These are phyloP conservation scores for Heptranchias perlo DNA, from an alignment of 2,113 vertebrate species.

Conservation along the genomic window DNA sequence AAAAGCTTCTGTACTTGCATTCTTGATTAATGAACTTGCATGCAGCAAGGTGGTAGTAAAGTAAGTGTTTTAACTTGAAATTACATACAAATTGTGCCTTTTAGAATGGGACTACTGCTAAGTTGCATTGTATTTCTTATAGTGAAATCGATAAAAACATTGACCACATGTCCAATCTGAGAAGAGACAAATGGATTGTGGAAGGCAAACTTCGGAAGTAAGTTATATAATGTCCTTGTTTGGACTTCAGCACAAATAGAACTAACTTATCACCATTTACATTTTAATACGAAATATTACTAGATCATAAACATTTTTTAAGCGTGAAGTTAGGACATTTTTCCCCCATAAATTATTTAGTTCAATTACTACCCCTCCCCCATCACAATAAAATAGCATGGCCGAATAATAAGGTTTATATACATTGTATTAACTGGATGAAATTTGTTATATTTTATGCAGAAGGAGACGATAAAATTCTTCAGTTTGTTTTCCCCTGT, in stretches of 20 bases:
- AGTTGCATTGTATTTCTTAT: slow-evolving; percentile 49
- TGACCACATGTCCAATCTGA: slow-evolving; percentile 89
- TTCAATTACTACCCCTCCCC: no score
- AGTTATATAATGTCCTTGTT: slow-evolving; percentile 56
- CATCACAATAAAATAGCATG: neutral
- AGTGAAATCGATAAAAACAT: slow-evolving; percentile 97
- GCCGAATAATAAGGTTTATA: neutral
- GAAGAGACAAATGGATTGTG: slow-evolving; percentile 88
- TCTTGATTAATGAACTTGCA: slow-evolving; percentile 85
- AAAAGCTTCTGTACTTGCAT: slow-evolving; percentile 80
- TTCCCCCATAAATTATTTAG: neutral
- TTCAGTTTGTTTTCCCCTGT: neutral
- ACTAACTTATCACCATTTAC: neutral
- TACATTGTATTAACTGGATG: neutral
- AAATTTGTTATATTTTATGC: neutral
- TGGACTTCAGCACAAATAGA: neutral
- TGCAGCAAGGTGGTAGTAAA: slow-evolving; percentile 88
- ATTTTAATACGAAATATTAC: neutral
- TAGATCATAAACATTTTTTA: neutral
- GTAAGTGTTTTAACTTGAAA: slow-evolving; percentile 53
- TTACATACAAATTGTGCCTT: neutral
- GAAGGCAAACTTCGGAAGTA: slow-evolving; percentile 95
- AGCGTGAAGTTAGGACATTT: neutral
- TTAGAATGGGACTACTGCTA: neutral
- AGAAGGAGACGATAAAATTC: neutral